Conservation (phyloP, 1,140 invertebrate species). For the Rhopalosiphum maidis region DNA sequence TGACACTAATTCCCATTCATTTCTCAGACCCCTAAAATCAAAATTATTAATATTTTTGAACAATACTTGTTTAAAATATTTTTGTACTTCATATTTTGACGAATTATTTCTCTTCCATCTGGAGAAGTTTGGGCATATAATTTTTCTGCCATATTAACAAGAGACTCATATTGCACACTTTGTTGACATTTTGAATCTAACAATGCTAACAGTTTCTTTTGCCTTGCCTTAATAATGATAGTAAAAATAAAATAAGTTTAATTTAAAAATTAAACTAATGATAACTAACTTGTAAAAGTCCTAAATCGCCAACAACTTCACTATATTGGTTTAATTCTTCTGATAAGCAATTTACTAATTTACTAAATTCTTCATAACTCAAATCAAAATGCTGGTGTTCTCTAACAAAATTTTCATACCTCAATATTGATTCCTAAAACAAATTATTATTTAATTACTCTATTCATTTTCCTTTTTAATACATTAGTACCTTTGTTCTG, state of each 20-base stretch:
- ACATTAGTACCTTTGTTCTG: conserved; percentile 70
- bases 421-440: conserved; percentile 71
- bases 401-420: conserved; percentile 83
- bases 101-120: conserved; percentile 88
- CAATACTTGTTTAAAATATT: neutral
- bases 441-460: conserved; percentile 28
- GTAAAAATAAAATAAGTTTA: conserved; percentile 14
- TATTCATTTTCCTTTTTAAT: neutral
- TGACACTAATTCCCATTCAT: conserved; percentile 85
- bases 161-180: conserved; percentile 80
- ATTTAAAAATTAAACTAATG: conserved; percentile 23
- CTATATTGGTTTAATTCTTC: conserved; percentile 78
- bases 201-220: conserved; percentile 82
- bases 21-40: conserved; percentile 72
- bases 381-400: conserved; percentile 86
- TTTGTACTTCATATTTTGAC: conserved; percentile 78
- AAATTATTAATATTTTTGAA: conserved; percentile 8
- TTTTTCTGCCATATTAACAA: conserved; percentile 89
- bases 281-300: conserved; percentile 69
- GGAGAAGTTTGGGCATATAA: conserved; percentile 91
- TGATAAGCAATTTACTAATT: conserved; percentile 76
- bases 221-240: conserved; percentile 71
- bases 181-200: conserved; percentile 82
- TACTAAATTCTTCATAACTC: conserved; percentile 76
- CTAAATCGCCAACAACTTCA: conserved; percentile 86